phyloP scores from a whole-genome alignment of 2,888 invertebrate species.

The Bombylius discolor region DNA sequence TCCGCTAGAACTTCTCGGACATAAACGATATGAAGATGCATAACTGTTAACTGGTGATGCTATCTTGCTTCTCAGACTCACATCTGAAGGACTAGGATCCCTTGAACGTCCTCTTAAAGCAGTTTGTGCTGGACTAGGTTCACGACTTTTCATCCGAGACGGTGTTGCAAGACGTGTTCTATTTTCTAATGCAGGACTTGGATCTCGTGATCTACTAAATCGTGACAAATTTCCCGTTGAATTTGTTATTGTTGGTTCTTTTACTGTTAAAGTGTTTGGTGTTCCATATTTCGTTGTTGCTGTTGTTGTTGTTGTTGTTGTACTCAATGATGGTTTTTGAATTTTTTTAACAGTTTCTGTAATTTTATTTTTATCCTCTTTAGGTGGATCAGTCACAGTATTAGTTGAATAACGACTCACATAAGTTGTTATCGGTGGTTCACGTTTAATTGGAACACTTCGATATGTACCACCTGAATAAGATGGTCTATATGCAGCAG shows the following conservation, averaged over 20 bases:
- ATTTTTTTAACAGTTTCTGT: slow-evolving; percentile 14
- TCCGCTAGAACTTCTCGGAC: slow-evolving; percentile 12
- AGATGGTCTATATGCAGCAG: slow-evolving; percentile 34
- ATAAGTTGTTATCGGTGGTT: slow-evolving; percentile 23
- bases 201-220: slow-evolving; percentile 25
- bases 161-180: slow-evolving; percentile 31
- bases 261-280: not conserved
- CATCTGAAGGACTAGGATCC: slow-evolving; percentile 40
- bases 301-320: not conserved
- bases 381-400: slow-evolving; percentile 13
- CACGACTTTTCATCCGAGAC: slow-evolving; percentile 36
- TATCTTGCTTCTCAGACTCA: slow-evolving; percentile 9
- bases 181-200: slow-evolving; percentile 30
- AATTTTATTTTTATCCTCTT: slow-evolving; percentile 19
- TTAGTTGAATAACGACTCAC: slow-evolving; percentile 25
- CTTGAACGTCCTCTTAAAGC: slow-evolving; percentile 32
- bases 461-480: slow-evolving; percentile 37
- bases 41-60: slow-evolving; percentile 14
- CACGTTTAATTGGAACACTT: slow-evolving; percentile 25
- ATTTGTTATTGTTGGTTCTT: slow-evolving; percentile 1
- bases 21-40: slow-evolving; percentile 20
- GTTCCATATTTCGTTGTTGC: not conserved
- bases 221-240: slow-evolving; percentile 17
- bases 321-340: not conserved
- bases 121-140: slow-evolving; percentile 42